Evolutionary conservation across 1,140 invertebrate species (phyloP), one percentile per base, ranked within the genome.

Genomic region (Teleopsis dalmanni): DNA sequence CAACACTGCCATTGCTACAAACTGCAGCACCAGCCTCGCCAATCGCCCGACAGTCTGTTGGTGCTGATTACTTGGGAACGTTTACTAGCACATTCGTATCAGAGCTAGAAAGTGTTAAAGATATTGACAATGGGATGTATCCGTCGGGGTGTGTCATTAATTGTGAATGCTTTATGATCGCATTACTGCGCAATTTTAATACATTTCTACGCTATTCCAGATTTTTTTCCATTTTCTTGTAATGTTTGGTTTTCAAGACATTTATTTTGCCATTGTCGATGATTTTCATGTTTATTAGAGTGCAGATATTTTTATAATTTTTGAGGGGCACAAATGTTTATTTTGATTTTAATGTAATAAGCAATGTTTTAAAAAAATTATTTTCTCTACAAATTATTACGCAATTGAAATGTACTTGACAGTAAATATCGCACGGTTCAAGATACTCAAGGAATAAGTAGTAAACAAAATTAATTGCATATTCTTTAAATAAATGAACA

Each of bases 71-170:
- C n/a, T n/a, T n/a, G n/a, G n/a, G n/a, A n/a, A n/a, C n/a, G n/a
- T n/a, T n/a, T n/a, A n/a, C n/a, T n/a, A n/a, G n/a, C n/a, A n/a
- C n/a, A n/a, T n/a, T n/a, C n/a, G n/a, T n/a, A n/a, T n/a, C n/a
- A n/a, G n/a, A n/a, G n/a, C n/a, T n/a, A n/a, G n/a, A n/a, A n/a
- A 46, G 33, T 35, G 44, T 29, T 34, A 46, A 46, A 46, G 57
- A 60, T 65, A 65, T 65, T 65, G 62, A 65, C 62, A 65, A 65
- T 65, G 62, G 62, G 62, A 65, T 65, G 62, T 65, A 63, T 65
- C 62, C 65, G 62, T 65, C 62, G 62, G 60, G 34, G 26, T 26
- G 47, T 65, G 62, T 65, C 62, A 65, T 65, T 65, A 65, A 65
- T 65, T 58, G 62, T 58, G 62, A 65, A 65, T 65, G 62, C 62